Base-by-base conservation (phyloP, 2,888 invertebrate species). In the Sphinx pinastri region DNA sequence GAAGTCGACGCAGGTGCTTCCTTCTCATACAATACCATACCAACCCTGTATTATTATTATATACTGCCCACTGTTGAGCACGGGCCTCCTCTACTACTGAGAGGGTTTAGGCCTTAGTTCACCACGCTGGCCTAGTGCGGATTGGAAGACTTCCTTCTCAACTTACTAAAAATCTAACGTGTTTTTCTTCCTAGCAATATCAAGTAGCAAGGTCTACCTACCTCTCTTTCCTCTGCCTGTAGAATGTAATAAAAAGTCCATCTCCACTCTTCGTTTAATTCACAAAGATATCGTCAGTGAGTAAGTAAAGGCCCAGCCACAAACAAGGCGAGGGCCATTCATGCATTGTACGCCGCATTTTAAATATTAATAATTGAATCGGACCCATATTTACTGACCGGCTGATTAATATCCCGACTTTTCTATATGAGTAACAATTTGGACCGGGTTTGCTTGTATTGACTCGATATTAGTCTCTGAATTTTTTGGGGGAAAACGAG, bases 331-430 rank as follows among this genome's bases (percentile, higher is more conserved):
- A 89, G 90, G 90, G 91, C 87, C 91, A 93, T 93, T 92, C 90
- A 88, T 71, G 82, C 85, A 89, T 93, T 93, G 91, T 93, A 87
- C 79, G 81, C 78, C 83, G 83, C 86, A 83, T 87, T 92, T 91
- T 92, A 93, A 93, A 92, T 93, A 91, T 90, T 87, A 92, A 92
- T 92, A 91, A 91, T 92, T 92, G 93, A 93, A 91, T 90, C 92
- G 88, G 92, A 91, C 83, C 83, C 81, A 78, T 81, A 77, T 77
- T 70, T 69, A 78, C 78, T 75, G 69, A 79, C 77, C 82, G 78
- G 67, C 87, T 90, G 91, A 92, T 91, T 90, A 90, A 91, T 91
- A 88, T 74, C 45, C 69, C 38, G 19, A 69, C n/a, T 47, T 54
- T n/a, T 51, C 45, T 49, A 68, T 71, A 71, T 74, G 73, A 77